Conservation (phyloP, 2,888 invertebrate genomes). For the Agriopis marginaria region DNA sequence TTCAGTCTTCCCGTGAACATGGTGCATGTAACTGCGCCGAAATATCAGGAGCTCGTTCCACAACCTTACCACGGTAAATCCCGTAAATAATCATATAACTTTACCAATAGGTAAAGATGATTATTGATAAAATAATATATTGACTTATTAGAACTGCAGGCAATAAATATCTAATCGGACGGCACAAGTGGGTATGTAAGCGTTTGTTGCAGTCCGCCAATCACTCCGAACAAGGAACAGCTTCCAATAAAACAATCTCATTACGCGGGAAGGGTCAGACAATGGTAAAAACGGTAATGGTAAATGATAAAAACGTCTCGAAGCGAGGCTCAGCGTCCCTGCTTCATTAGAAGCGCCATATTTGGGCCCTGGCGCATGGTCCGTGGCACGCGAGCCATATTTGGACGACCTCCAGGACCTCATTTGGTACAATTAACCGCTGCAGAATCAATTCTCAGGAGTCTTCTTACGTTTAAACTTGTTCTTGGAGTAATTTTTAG, state of each 20-base stretch:
- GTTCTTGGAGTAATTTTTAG: no score
- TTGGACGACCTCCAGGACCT: conserved; percentile 1
- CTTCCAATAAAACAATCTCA: conserved; percentile 17
- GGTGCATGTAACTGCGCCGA: no score
- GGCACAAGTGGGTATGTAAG: no score
- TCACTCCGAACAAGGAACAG: conserved; percentile 5
- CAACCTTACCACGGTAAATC: no score
- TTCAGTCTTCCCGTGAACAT: no score
- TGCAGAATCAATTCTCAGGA: conserved; percentile 13
- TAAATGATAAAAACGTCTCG: conserved; percentile 22
- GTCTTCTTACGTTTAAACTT: neutral
- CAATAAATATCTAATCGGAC: no score
- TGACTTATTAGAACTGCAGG: no score
- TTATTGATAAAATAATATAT: no score
- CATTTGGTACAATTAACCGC: conserved; percentile 30
- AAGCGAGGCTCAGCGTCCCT: conserved; percentile 29
- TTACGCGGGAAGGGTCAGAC: conserved; percentile 33
- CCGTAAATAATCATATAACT: no score
- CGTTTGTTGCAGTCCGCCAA: neutral
- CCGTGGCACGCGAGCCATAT: conserved; percentile 1
- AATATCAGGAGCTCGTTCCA: no score
- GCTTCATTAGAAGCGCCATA: conserved; percentile 67
- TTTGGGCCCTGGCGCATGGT: conserved; percentile 47
- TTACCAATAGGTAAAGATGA: no score
- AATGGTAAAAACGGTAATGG: conserved; percentile 45